Base-by-base conservation (phyloP, 1,140 invertebrate species). In the Drosophila eugracilis region DNA sequence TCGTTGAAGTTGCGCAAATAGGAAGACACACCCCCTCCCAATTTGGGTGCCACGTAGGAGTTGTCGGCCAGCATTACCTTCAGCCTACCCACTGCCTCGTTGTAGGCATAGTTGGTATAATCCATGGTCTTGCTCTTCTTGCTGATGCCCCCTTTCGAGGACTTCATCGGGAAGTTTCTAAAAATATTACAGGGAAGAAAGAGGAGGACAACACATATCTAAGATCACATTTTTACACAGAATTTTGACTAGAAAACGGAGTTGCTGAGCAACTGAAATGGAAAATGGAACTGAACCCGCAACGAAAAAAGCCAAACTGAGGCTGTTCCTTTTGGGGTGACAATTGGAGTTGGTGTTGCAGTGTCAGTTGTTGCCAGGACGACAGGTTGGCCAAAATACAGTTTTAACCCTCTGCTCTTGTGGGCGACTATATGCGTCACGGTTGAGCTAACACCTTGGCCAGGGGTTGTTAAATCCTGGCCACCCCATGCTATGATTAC, bases 21-120 rank as follows among this genome's bases (percentile, higher is more conserved):
- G 10, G 47, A 41, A 21, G 77, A 22, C 77, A 81, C 76, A 49
- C 48, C 73, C 5, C 55, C 44, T 2, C 62, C 55, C 21, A 74
- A 24, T 24, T 91, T 91, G 37, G 92, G 90, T 47, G 94, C 92
- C 21, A 41, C 45, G 77, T 95, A 96, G 54, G 95, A 95, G 48
- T 83, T 86, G 69, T 96, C 95, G 3, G 95, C 94, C 52, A 96
- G 90, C 66, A 96, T 93, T 89, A 96, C 95, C 88, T 95, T 94
- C 7, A 97, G 86, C 54, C 96, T 94, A 0, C 94, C 94, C 1
- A 97, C 96, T 3, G 96, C 96, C 91, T 97, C 96, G 72, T 95
- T 94, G 77, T 97, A 96, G 3, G 95, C 95, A 52, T 95, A 92
- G 78, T 97, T 96, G 0, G 95, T 96, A 77, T 96, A 96, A 92